Percentiles rank a stretch among this genome's conserved stretches.
phyloP scores from a whole-genome alignment of 1,140 invertebrate species.

The Trachymyrmex septentrionalis region DNA sequence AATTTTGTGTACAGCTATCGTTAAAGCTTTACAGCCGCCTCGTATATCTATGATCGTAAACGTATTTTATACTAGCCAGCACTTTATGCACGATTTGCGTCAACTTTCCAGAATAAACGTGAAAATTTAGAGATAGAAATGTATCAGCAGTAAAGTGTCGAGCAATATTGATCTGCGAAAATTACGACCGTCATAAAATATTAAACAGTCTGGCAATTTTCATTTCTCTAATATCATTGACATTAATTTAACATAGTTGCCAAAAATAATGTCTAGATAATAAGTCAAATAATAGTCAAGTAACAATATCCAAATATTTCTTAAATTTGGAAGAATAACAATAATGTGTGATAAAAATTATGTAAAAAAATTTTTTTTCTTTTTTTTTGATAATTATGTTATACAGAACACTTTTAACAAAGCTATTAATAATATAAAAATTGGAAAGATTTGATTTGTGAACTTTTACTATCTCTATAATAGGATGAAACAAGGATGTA shows the following conservation, averaged over 20 bases:
- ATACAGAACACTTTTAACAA: neutral
- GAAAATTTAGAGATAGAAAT: constrained; percentile 63
- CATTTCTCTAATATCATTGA: constrained; percentile 16
- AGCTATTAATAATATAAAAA: constrained; percentile 1
- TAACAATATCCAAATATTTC: neutral
- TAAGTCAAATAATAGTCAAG: neutral
- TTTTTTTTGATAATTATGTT: neutral
- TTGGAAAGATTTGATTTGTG: neutral
- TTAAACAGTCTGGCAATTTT: constrained; percentile 34
- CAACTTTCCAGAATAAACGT: constrained; percentile 52
- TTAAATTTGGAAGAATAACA: neutral
- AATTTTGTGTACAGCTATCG: constrained; percentile 46
- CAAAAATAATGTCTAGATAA: constrained; percentile 20
- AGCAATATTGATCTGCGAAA: constrained; percentile 52
- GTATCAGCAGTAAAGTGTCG: constrained; percentile 51
- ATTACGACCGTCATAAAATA: constrained; percentile 56
- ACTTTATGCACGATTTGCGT: constrained; percentile 60
- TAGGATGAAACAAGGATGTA: constrained; percentile 17
- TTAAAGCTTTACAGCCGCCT: constrained; percentile 12
- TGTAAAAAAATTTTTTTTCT: neutral
- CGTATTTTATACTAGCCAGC: constrained; percentile 46
- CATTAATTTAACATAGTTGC: neutral
- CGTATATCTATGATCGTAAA: constrained; percentile 56
- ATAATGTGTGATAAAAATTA: neutral
- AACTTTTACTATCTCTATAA: constrained; percentile 1